Evolutionary conservation across 2,113 vertebrate species (phyloP), one percentile per base, ranked within the genome.

Genomic region (Passer montanus): DNA sequence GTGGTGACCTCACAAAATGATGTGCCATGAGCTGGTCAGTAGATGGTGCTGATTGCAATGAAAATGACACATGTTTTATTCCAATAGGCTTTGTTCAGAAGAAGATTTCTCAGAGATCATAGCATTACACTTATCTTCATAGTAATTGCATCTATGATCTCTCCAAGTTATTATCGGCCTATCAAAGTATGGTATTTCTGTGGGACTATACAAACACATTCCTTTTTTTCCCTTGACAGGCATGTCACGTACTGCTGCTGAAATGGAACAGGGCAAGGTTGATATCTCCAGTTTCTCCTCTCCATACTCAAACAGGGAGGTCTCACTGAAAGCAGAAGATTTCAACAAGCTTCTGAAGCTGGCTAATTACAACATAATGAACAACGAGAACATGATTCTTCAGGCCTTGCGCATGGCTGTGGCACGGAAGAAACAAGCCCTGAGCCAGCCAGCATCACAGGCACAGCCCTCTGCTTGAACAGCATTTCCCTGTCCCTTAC

Each of bases 291-390:
- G 94, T 53, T 85, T 37, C 35, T 47, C 64, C 24, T 99, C 98
- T 26, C 98, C 98, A 3, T 99, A 98, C 52, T 88, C 95, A 63
- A 97, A 98, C 3, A 92, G 90, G 22, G 95, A 98, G 78, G 92
- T 98, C 68, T 98, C 98, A 0, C 98, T 98, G 95, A 97, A 97
- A n/a, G 81, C 95, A 44, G 96, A 98, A 63, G 98, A 98, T 68
- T 99, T 98, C 49, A 98, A 98, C 76, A 95, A 95, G 52, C 97
- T 99, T 44, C 79, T 98, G 81, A 95, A 96, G 12, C 96, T 99
- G 72, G 95, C 97, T 28, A 87, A 98, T 76, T 99, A 98, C 89
- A 99, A 99, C 27, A 59, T 99, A 9, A 75, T 63, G 76, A 99
- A 98, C 97, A 99, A 97, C 8, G 97, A 96, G 66, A 93, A 77